These are phyloP conservation scores for Chromis chromis DNA, from an alignment of 2,797 vertebrate genomes.

Conservation along the genomic window DNA sequence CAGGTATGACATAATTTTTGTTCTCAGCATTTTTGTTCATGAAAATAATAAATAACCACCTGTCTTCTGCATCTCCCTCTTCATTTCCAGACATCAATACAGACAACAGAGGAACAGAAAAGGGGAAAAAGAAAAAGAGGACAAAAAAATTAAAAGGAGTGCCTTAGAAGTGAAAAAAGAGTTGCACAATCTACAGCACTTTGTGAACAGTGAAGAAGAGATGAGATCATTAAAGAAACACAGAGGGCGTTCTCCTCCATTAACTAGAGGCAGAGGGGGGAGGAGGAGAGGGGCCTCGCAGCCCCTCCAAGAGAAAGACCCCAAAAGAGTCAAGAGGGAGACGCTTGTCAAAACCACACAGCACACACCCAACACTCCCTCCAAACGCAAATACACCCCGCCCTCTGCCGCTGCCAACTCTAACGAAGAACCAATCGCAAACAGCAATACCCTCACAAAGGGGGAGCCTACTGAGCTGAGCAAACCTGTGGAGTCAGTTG, in stretches of 20 bases:
- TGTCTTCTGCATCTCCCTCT: slow-evolving; percentile 62
- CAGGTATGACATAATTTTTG: slow-evolving; percentile 65
- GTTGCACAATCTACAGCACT: slow-evolving; percentile 59
- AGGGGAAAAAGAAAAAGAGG: slow-evolving; percentile 47
- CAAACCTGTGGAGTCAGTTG: slow-evolving; percentile 69
- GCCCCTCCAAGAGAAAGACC: slow-evolving; percentile 79
- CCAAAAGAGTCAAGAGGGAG: slow-evolving; percentile 79
- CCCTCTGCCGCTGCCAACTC: slow-evolving; percentile 59
- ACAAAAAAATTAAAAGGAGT: slow-evolving; percentile 60
- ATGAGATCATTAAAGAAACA: slow-evolving; percentile 91
- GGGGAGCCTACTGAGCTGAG: slow-evolving; percentile 71
- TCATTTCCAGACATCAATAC: slow-evolving; percentile 61
- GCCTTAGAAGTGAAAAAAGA: slow-evolving; percentile 68
- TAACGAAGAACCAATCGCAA: slow-evolving; percentile 71
- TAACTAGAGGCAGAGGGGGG: slow-evolving; percentile 86
- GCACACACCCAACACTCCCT: slow-evolving; percentile 63
- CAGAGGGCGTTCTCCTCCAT: slow-evolving; percentile 83
- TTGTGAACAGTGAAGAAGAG: slow-evolving; percentile 72
- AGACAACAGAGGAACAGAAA: slow-evolving; percentile 46
- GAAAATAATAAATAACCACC: slow-evolving; percentile 71
- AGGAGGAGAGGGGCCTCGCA: slow-evolving; percentile 79
- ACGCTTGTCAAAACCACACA: slow-evolving; percentile 71
- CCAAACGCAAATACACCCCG: slow-evolving; percentile 70
- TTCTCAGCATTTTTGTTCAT: slow-evolving; percentile 63
- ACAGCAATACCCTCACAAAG: slow-evolving; percentile 60